phyloP scores from a whole-genome alignment of 1,140 invertebrate species.

The Ceratina australensis region DNA sequence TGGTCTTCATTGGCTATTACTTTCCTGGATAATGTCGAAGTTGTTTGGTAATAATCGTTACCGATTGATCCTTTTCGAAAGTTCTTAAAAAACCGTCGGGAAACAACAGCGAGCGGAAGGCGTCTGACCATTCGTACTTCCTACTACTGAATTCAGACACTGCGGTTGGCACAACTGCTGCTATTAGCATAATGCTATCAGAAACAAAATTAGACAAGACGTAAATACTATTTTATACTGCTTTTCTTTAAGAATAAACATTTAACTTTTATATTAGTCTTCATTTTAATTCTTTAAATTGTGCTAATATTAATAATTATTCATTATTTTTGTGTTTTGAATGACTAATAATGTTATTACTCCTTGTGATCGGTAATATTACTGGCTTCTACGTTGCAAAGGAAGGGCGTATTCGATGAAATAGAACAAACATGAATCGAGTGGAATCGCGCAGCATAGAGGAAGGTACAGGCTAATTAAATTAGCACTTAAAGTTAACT shows the following conservation, averaged over 20 bases:
- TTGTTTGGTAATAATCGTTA: slow-evolving; percentile 71
- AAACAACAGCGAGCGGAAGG: not conserved
- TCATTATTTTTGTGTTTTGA: too few species aligned
- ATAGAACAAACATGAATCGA: slow-evolving; percentile 32
- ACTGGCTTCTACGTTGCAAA: too few species aligned
- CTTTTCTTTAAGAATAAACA: too few species aligned
- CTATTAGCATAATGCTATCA: not conserved
- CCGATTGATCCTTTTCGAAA: slow-evolving; percentile 66
- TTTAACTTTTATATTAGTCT: too few species aligned
- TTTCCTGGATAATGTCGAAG: slow-evolving; percentile 58
- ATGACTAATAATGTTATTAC: too few species aligned
- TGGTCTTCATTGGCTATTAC: slow-evolving; percentile 72
- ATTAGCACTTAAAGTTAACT: slow-evolving; percentile 30
- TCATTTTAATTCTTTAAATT: too few species aligned
- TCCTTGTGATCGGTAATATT: too few species aligned
- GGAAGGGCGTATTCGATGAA: too few species aligned
- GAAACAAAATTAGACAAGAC: too few species aligned
- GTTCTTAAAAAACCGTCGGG: slow-evolving; percentile 66
- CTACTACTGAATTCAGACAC: slow-evolving; percentile 8
- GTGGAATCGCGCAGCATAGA: not conserved
- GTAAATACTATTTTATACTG: too few species aligned
- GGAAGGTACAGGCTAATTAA: slow-evolving; percentile 24
- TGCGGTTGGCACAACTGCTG: too few species aligned
- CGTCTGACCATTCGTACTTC: not conserved
- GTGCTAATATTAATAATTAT: too few species aligned